Evolutionary conservation across 2,888 invertebrate species (phyloP), one percentile per base, ranked within the genome.

Genomic region (Smittia aterrima): DNA sequence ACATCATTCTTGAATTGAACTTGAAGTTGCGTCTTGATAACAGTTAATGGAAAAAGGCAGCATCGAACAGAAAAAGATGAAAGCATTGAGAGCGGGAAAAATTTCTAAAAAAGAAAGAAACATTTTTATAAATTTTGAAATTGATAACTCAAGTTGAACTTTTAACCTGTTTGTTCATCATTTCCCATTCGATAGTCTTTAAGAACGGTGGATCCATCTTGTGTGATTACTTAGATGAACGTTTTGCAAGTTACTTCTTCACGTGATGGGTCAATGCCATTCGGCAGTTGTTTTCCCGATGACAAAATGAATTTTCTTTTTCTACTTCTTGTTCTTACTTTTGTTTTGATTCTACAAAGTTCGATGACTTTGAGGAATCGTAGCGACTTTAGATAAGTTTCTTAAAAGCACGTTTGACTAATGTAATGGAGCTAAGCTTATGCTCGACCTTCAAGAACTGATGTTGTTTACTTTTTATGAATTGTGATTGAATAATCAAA

Each of bases 1-100:
- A 95, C 87, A 78, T 92, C 90, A 81, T 90, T 92, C 80, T 88
- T 90, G 77, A 91, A 88, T 79, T 95, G 95, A 47, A 92, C 87
- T 84, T 98, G 98, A 47, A 98, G 87, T 78, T 97, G 90, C 0
- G 98, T 98, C 83, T 97, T 96, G 75, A 98, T 92, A 70, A 98
- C 87, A 1, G 96, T 95, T 76, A 98, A 84, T 0, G 98, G 98
- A 82, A 98, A 98, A 0, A 98, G 87, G 38, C 92, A 86, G 80
- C 90, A 90, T 75, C 90, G 85, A 58, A 84, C 82, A 25, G 83
- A 82, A 77, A 83, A 83, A 13, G 83, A 84, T 80, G 96, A 96
- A 13, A 95, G 83, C 85, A 96, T 92, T 75, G 95, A 95, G 75
- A 98, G 84, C 0, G 97, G 96, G 80, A 94, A 94, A 81, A 97